Base-by-base conservation (phyloP, 1,140 invertebrate species). In the Pachypeltis micranthus region DNA sequence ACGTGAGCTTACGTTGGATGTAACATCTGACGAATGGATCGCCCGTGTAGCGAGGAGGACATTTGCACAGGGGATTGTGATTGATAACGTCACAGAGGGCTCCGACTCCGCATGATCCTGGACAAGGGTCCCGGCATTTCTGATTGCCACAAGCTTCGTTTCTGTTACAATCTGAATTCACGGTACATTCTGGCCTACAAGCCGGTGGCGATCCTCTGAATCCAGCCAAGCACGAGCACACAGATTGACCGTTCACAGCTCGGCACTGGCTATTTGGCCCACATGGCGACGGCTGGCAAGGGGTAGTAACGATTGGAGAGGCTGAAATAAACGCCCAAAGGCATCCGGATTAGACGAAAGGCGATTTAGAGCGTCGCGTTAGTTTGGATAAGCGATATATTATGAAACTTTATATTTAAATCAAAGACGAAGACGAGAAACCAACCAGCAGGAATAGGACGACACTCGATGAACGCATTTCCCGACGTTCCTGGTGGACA, bases 61-160 rank as follows among this genome's bases (percentile, higher is more conserved):
- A 90, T 55, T 81, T 86, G 68, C 87, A 89, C 64, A 87, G 81
- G 4, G 86, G 85, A 71, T 83, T 85, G 69, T 87, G 86, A 69
- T 87, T 86, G 60, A 85, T 80, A 29, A 85, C 84, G 61, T 75
- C 73, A 67, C 86, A 89, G 72, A 82, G 78, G 60, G 86, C 84
- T 67, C 82, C 80, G 26, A 82, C 73, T 16, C 85, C 86, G 70
- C 86, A 88, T 21, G 81, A 79, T 67, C 82, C 82, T 78, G 76
- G 69, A 71, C 83, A 85, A 25, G 83, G 83, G 72, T 85, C 78
- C 69, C 74, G 77, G 69, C 83, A 85, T 75, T 83, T 83, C 69
- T 83, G 81, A 69, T 83, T 82, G 28, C 78, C 73, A 70, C 83
- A 85, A 14, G 81, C 78, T 75, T 76, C 77, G 68, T 81, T 76